A percentile compares a stretch with the other conserved stretches of the same genome.
Evolutionary conservation across 2,113 vertebrate genomes (phyloP).

Genomic region (Clarias macrocephalus): DNA sequence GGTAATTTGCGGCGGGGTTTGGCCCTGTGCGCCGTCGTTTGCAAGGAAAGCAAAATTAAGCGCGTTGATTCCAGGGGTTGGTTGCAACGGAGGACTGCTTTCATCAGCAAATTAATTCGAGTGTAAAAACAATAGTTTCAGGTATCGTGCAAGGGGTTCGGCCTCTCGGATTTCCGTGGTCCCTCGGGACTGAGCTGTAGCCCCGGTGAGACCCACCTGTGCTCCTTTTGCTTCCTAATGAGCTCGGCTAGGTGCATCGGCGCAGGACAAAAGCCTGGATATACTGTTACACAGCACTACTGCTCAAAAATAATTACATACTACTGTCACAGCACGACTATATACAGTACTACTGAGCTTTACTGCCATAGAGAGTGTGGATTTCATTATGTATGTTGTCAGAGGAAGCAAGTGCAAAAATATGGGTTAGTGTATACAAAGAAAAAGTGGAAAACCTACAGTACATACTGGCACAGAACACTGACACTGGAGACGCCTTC

Average conservation of each 20-base stretch:
- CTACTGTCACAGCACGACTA: not conserved
- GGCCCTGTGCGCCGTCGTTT: not conserved
- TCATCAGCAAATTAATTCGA: constrained; percentile 18
- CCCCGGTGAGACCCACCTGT: constrained; percentile 27
- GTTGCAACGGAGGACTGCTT: not conserved
- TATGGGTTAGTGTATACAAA: not conserved
- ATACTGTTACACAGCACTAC: not conserved
- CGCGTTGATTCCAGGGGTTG: not conserved
- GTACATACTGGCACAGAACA: not conserved
- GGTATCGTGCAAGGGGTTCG: not conserved
- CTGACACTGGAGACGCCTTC: no score
- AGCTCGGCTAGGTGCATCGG: constrained; percentile 6
- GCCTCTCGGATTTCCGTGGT: not conserved
- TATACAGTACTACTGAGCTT: not conserved
- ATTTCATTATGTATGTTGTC: not conserved
- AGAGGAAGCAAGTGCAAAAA: not conserved
- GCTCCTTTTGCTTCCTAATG: constrained; percentile 28
- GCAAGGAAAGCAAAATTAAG: constrained; percentile 17
- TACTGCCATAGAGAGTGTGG: not conserved
- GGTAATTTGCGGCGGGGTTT: not conserved
- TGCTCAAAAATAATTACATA: constrained; percentile 7
- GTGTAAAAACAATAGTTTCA: constrained; percentile 9
- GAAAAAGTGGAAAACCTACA: not conserved
- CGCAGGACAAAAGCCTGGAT: constrained; percentile 1
- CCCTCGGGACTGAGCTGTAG: constrained; percentile 13